Percentiles rank a stretch among this genome's conserved stretches.
Conservation (phyloP, 2,113 vertebrate species). For the Laterallus jamaicensis region DNA sequence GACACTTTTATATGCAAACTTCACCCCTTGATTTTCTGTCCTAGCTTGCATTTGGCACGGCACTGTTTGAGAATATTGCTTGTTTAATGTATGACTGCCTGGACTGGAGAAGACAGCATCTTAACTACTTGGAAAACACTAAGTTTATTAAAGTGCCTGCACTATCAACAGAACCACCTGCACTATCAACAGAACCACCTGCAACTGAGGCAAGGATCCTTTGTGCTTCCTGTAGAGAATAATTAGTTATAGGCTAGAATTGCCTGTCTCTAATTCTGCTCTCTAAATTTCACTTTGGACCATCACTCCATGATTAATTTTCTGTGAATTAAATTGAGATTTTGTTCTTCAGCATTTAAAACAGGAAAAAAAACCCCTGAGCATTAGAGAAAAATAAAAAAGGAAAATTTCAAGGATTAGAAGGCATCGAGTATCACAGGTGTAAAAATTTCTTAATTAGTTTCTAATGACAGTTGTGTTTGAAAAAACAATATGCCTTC, state of each 20-base stretch:
- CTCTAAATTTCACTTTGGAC: not conserved
- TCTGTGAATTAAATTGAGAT: not conserved
- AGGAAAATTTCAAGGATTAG: not conserved
- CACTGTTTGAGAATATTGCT: constrained; percentile 85
- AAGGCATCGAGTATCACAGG: not conserved
- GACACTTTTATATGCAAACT: not conserved
- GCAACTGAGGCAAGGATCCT: constrained; percentile 52
- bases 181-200: not conserved
- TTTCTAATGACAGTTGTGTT: not conserved
- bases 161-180: not conserved
- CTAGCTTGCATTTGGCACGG: constrained; percentile 79
- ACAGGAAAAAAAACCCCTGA: accelerated
- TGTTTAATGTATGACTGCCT: constrained; percentile 87
- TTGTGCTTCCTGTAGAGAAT: not conserved
- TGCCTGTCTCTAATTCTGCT: not conserved
- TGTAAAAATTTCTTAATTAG: not conserved
- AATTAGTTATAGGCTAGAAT: not conserved
- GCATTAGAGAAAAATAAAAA: not conserved
- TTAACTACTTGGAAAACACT: constrained; percentile 80
- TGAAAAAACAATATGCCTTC: not conserved
- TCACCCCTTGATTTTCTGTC: not conserved
- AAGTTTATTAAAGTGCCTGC: constrained; percentile 77
- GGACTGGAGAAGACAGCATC: constrained; percentile 87
- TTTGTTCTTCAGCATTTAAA: not conserved
- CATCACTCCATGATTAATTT: not conserved